Conservation (phyloP, 2,113 vertebrate genomes). For the Panthera uncia region DNA sequence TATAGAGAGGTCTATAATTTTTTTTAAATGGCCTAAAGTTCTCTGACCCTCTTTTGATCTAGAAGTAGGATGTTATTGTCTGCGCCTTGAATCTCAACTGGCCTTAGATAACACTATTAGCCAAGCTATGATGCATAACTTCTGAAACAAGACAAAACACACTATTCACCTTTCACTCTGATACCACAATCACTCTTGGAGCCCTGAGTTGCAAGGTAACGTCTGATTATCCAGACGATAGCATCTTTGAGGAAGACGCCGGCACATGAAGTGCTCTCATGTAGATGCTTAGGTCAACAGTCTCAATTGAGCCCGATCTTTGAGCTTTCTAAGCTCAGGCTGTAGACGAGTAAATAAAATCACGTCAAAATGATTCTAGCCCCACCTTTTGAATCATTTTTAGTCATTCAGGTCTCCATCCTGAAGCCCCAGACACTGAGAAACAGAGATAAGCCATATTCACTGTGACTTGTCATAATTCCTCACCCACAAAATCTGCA, state of each 20-base stretch:
- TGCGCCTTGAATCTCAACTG: fast-evolving
- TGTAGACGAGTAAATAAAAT: neutral
- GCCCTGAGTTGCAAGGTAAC: neutral
- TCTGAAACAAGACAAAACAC: neutral
- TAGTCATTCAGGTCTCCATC: neutral
- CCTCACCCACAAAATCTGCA: neutral
- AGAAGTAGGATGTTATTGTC: neutral
- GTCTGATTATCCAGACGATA: neutral
- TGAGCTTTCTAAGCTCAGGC: neutral
- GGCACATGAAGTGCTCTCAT: neutral
- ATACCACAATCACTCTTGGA: neutral
- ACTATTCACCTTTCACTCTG: neutral
- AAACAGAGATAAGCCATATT: neutral
- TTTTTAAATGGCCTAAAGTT: neutral
- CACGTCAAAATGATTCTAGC: neutral
- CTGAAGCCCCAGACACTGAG: neutral
- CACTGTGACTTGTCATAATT: neutral
- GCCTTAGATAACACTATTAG: neutral
- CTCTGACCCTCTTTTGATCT: neutral
- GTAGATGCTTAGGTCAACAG: neutral
- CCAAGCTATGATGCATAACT: neutral
- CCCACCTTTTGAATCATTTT: neutral
- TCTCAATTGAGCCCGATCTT: neutral
- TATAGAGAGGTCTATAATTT: neutral
- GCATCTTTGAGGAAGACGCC: neutral